These are phyloP conservation scores for Chrysemys picta DNA, from an alignment of 2,113 vertebrate genomes.

Conservation along the genomic window DNA sequence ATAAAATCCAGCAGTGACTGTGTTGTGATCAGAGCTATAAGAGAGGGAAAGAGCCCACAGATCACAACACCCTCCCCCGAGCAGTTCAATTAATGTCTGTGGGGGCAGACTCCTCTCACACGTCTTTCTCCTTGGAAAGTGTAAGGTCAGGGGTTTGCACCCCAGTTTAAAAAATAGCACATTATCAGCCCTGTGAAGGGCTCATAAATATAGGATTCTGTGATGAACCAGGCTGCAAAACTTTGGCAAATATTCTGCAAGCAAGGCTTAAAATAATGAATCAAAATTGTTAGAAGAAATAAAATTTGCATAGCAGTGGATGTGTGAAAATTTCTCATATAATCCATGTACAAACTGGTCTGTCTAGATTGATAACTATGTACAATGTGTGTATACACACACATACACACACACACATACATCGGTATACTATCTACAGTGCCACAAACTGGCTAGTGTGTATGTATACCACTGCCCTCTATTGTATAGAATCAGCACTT, in stretches of 20 bases:
- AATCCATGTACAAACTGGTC: neutral
- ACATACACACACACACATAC: too few species aligned
- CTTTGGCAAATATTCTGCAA: neutral
- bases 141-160: neutral
- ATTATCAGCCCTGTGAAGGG: neutral
- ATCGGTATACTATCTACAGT: neutral
- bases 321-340: neutral
- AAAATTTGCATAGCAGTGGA: neutral
- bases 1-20: neutral
- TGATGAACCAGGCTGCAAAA: neutral
- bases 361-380: neutral
- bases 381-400: neutral
- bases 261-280: neutral
- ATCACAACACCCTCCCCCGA: neutral
- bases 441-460: neutral
- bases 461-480: neutral
- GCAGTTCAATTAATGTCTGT: neutral
- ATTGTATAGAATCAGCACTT: neutral
- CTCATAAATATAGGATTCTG: neutral
- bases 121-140: neutral
- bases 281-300: neutral
- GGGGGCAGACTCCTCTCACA: neutral
- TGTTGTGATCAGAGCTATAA: neutral
- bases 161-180: neutral
- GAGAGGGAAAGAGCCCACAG: neutral